Evolutionary conservation across 2,888 invertebrate genomes (phyloP).

Genomic region (Cephus spinipes): DNA sequence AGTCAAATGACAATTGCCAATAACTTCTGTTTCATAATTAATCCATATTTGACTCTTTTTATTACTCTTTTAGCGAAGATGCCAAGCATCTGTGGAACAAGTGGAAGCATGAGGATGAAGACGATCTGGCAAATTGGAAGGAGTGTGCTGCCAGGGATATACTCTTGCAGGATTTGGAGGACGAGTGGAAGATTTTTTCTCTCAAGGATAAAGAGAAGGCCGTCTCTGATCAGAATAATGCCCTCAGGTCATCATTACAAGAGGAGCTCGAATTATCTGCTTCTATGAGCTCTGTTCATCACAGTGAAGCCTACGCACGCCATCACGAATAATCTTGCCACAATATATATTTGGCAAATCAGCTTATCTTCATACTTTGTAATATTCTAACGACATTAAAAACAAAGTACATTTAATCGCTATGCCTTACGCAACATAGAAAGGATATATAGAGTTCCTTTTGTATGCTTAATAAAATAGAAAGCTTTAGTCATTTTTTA

Average conservation of each 20-base stretch:
- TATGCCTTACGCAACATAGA: background rate
- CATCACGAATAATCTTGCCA: background rate
- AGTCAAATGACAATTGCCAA: background rate
- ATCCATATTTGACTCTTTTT: background rate
- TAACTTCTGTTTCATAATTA: constrained; percentile 1
- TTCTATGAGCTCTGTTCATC: background rate
- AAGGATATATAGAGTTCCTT: background rate
- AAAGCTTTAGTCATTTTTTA: background rate
- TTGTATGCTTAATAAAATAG: background rate
- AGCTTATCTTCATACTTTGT: background rate
- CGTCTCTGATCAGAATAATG: constrained; percentile 41
- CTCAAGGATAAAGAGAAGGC: constrained; percentile 52
- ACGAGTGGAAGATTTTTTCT: constrained; percentile 55
- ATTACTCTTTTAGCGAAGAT: constrained; percentile 50
- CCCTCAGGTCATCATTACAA: constrained; percentile 38
- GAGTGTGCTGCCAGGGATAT: constrained; percentile 42
- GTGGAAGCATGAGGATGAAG: constrained; percentile 55
- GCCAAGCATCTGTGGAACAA: constrained; percentile 56
- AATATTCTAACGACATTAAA: background rate
- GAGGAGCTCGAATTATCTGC: constrained; percentile 35
- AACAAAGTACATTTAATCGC: background rate
- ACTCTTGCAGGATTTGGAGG: constrained; percentile 50
- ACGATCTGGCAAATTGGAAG: constrained; percentile 35
- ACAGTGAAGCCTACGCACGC: background rate
- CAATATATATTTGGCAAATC: background rate